These are phyloP conservation scores for Prochilodus magdalenae DNA, from an alignment of 2,113 vertebrate genomes.

Conservation along the genomic window DNA sequence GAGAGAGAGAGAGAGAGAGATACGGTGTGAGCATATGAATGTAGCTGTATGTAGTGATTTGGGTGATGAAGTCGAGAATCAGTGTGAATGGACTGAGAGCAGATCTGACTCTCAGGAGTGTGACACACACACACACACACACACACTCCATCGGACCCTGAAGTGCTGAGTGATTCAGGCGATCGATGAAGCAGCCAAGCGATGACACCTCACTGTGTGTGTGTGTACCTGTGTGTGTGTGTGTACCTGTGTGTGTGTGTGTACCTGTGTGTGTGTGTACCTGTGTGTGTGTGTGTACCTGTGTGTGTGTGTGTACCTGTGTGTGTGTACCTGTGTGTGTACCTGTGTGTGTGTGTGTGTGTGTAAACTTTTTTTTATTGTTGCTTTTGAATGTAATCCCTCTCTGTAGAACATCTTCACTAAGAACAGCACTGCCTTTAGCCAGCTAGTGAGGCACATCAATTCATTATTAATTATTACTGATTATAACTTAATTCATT, in stretches of 20 bases:
- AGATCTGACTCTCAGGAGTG: not conserved
- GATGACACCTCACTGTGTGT: constrained; percentile 16
- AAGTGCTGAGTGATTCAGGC: constrained; percentile 29
- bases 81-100: not conserved
- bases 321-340: too few relatives aligned
- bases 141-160: not conserved
- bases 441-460: too few relatives aligned
- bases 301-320: too few relatives aligned
- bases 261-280: not conserved
- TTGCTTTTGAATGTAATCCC: too few relatives aligned
- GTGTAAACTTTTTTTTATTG: too few relatives aligned
- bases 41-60: not conserved
- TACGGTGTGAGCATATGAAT: too few relatives aligned
- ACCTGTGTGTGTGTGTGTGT: too few relatives aligned
- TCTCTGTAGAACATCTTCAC: not conserved
- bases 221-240: constrained; percentile 37
- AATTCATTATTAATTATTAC: too few relatives aligned
- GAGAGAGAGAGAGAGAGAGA: not conserved
- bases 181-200: constrained; percentile 38
- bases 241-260: not conserved
- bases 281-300: constrained; percentile 24
- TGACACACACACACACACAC: not conserved
- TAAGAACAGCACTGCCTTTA: too few relatives aligned
- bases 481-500: too few relatives aligned
- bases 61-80: not conserved